These are phyloP conservation scores for Drosophila miranda DNA, from an alignment of 1,140 invertebrate genomes.

Conservation along the genomic window DNA sequence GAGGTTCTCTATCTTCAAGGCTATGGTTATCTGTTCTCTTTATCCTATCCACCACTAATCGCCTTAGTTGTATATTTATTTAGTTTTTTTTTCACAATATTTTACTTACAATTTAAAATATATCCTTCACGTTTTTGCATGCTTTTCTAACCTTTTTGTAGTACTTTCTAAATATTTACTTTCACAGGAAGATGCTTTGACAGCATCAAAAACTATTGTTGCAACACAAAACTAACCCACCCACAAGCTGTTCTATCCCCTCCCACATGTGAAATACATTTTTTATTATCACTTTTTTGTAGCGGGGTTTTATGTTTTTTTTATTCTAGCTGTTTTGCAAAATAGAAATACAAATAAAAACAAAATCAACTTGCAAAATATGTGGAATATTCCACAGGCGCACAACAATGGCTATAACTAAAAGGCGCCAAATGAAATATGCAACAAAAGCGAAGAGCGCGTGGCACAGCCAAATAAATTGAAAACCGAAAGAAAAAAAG, in stretches of 20 bases:
- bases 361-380: constrained; percentile 75
- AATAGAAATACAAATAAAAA: constrained; percentile 42
- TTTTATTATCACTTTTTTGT: constrained; percentile 72
- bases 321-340: constrained; percentile 9
- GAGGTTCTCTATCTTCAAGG: no score
- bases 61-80: no score
- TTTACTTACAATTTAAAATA: no score
- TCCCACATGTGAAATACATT: constrained; percentile 71
- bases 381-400: constrained; percentile 75
- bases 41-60: not conserved
- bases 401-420: constrained; percentile 68
- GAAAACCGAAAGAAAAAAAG: constrained; percentile 48
- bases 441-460: constrained; percentile 68
- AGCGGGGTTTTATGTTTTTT: no score
- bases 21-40: not conserved
- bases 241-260: constrained; percentile 7
- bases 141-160: no score
- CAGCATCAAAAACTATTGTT: constrained; percentile 32
- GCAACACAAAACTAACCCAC: constrained; percentile 3
- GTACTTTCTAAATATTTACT: constrained; percentile 24
- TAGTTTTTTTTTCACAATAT: no score
- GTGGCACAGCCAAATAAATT: constrained; percentile 70
- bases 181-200: constrained; percentile 25
- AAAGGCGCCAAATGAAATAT: constrained; percentile 77
- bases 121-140: no score